Percentiles rank a stretch among this genome's conserved stretches.
These are phyloP conservation scores for Peromyscus polionotus DNA, from an alignment of 2,113 vertebrate species.

Conservation along the genomic window DNA sequence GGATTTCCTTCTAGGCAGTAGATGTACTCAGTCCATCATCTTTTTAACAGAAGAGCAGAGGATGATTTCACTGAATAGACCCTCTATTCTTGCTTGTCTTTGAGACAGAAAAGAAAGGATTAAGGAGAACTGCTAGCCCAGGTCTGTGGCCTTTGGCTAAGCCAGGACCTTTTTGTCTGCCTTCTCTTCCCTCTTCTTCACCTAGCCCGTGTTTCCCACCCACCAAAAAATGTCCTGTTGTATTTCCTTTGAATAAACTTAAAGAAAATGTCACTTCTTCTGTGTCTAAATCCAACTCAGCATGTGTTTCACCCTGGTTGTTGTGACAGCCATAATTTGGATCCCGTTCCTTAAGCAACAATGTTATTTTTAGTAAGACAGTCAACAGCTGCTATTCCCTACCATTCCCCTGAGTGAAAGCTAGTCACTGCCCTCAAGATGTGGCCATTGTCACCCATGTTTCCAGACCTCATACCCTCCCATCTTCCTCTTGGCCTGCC, in stretches of 20 bases:
- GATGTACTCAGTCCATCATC: constrained; percentile 66
- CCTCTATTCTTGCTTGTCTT: constrained; percentile 41
- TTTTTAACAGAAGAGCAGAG: constrained; percentile 59
- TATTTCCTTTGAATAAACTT: background rate
- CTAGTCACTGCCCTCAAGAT: background rate
- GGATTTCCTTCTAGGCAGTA: constrained; percentile 63
- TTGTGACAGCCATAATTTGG: background rate
- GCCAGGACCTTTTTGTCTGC: background rate
- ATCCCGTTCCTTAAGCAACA: background rate
- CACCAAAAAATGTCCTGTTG: background rate
- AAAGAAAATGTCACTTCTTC: background rate
- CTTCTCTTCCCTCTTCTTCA: background rate
- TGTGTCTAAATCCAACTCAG: background rate
- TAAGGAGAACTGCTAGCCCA: background rate
- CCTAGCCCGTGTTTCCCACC: background rate
- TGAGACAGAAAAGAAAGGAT: background rate
- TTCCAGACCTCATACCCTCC: background rate
- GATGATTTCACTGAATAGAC: background rate
- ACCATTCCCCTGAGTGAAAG: background rate
- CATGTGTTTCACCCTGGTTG: background rate
- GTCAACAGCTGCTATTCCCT: background rate
- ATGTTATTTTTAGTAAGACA: background rate
- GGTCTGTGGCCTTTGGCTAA: background rate
- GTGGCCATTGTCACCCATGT: no score
- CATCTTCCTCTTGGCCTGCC: background rate